Percentiles rank a stretch among this genome's conserved stretches.
Evolutionary conservation across 2,888 invertebrate species (phyloP).

Genomic region (Hesperia comma): DNA sequence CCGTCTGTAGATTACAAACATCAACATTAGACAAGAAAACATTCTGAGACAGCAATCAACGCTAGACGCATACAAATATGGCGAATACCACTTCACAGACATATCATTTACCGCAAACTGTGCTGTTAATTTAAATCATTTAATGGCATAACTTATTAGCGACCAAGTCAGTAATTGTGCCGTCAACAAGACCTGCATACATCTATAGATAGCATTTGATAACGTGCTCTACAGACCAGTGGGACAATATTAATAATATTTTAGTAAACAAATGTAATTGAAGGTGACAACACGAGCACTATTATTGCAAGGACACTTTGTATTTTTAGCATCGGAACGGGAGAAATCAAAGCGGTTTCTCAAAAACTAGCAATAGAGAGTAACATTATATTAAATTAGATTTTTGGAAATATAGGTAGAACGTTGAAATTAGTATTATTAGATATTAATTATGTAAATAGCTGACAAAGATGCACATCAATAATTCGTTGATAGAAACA

Average conservation of each 20-base stretch:
- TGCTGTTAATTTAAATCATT: conserved; percentile 14
- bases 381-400: neutral
- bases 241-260: conserved; percentile 14
- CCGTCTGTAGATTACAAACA: too few relatives aligned
- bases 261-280: conserved; percentile 23
- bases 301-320: conserved; percentile 7
- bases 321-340: conserved; percentile 2
- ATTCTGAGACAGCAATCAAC: neutral
- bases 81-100: conserved; percentile 13
- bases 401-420: neutral
- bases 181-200: conserved; percentile 16
- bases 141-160: conserved; percentile 22
- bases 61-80: neutral
- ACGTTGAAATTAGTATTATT: neutral
- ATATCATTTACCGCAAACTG: conserved; percentile 17
- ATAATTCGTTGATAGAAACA: too few relatives aligned
- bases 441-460: too few relatives aligned
- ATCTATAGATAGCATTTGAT: conserved; percentile 18
- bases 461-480: too few relatives aligned
- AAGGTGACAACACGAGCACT: neutral
- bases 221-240: conserved; percentile 6
- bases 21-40: neutral
- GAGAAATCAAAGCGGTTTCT: neutral
- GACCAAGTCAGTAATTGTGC: conserved; percentile 19
- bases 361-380: neutral